Evolutionary conservation across 2,888 invertebrate species (phyloP).

Genomic region (Noctua comes): DNA sequence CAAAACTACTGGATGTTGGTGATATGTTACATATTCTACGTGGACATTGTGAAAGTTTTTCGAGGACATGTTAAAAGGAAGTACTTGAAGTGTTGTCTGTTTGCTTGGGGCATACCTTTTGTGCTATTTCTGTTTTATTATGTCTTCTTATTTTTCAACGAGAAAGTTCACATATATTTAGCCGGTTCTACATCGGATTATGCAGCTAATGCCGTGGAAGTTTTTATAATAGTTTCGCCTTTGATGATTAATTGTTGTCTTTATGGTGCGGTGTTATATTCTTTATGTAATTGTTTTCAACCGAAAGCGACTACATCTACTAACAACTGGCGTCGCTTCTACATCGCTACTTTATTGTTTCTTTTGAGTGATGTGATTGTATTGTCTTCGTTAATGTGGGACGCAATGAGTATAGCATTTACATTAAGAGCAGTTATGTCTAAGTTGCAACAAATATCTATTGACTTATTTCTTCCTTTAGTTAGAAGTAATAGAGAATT

Average conservation of each 20-base stretch:
- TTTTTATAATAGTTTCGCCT: constrained; percentile 48
- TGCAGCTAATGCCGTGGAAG: constrained; percentile 40
- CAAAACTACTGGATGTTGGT: constrained; percentile 57
- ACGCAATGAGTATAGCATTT: constrained; percentile 37
- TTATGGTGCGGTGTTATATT: constrained; percentile 30
- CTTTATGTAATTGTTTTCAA: constrained; percentile 42
- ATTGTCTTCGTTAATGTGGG: constrained; percentile 44
- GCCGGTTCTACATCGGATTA: background rate
- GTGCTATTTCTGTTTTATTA: constrained; percentile 41
- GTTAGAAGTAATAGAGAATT: constrained; percentile 44
- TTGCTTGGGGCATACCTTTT: constrained; percentile 55
- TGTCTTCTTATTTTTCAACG: constrained; percentile 38
- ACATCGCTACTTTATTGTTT: constrained; percentile 47
- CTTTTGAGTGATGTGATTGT: constrained; percentile 45
- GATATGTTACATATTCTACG: constrained; percentile 56
- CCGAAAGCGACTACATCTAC: constrained; percentile 34
- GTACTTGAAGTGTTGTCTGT: constrained; percentile 47
- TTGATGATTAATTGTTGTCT: constrained; percentile 43
- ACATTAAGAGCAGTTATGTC: constrained; percentile 44
- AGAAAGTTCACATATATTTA: background rate
- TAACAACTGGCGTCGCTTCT: constrained; percentile 49
- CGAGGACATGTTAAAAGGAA: constrained; percentile 44
- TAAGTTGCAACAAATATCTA: constrained; percentile 44
- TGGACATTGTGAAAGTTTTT: constrained; percentile 56
- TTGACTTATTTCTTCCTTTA: constrained; percentile 37